Conservation (phyloP, 2,113 vertebrate genomes). For the Alexandromys fortis region DNA sequence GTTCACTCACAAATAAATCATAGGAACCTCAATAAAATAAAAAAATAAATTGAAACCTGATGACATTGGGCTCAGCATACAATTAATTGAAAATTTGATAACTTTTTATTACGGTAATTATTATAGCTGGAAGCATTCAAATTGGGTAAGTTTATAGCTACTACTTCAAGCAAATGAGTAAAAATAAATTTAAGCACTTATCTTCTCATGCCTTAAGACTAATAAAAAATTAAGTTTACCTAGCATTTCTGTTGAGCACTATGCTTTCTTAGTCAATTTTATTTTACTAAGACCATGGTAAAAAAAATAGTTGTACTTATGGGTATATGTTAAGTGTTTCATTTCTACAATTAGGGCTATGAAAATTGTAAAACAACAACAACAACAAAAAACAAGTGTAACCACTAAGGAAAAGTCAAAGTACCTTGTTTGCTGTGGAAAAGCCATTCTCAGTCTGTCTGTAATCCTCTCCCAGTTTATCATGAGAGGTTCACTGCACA, state of each 20-base stretch:
- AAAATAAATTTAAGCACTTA: conserved; percentile 52
- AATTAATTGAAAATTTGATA: conserved; percentile 59
- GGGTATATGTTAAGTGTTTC: conserved; percentile 17
- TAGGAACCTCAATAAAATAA: neutral
- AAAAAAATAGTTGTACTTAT: neutral
- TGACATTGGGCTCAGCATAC: neutral
- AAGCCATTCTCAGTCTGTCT: conserved; percentile 78
- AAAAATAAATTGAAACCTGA: conserved; percentile 19
- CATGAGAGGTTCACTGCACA: conserved; percentile 55
- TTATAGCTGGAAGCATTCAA: conserved; percentile 29
- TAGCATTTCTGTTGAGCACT: conserved; percentile 36
- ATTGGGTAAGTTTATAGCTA: conserved; percentile 28
- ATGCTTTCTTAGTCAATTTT: conserved; percentile 10
- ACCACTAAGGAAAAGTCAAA: conserved; percentile 19
- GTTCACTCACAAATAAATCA: conserved; percentile 24
- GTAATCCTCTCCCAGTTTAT: conserved; percentile 77
- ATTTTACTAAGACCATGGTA: conserved; percentile 22
- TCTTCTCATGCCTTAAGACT: conserved; percentile 46
- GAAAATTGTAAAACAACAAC: neutral
- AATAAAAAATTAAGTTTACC: conserved; percentile 15
- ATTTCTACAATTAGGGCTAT: neutral
- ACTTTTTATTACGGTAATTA: conserved; percentile 37
- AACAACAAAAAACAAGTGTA: neutral
- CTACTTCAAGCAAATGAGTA: conserved; percentile 57
- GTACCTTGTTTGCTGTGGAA: conserved; percentile 82